phyloP scores from a whole-genome alignment of 2,888 invertebrate species.

The Malthinus flaveolus region DNA sequence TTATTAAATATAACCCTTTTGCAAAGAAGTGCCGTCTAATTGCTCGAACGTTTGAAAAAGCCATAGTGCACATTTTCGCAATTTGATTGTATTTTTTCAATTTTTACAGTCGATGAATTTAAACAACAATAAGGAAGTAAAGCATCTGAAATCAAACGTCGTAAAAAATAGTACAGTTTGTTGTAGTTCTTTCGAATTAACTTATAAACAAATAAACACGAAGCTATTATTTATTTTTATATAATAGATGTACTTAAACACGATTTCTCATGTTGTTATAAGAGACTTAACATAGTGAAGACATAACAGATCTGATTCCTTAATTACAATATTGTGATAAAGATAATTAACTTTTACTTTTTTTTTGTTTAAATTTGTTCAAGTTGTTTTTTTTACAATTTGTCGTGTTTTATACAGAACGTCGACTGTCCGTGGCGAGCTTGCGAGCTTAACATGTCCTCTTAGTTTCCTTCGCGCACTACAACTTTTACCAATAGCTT shows the following conservation, averaged over 20 bases:
- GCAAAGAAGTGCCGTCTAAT: too few species aligned
- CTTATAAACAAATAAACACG: conserved; percentile 12
- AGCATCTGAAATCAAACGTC: conserved; percentile 9
- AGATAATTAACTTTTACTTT: conserved; percentile 24
- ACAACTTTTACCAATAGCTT: too few species aligned
- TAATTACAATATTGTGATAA: conserved; percentile 8
- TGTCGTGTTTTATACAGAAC: too few species aligned
- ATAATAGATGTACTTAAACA: conserved; percentile 14
- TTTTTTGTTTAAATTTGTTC: neutral
- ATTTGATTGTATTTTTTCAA: neutral
- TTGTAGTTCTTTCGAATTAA: conserved; percentile 10
- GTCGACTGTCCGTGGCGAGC: too few species aligned
- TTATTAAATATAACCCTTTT: too few species aligned
- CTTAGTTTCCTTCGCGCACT: too few species aligned
- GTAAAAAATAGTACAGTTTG: conserved; percentile 7
- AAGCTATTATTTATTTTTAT: conserved; percentile 19
- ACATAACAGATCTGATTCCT: neutral
- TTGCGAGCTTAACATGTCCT: too few species aligned
- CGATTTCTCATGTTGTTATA: conserved; percentile 19
- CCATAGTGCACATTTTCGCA: too few species aligned
- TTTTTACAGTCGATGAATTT: neutral
- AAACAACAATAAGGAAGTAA: conserved; percentile 22
- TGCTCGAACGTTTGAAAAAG: too few species aligned
- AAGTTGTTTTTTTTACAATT: neutral
- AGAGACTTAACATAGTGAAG: neutral